phyloP scores from a whole-genome alignment of 92 coral and sea anemone genomes.

The Parazoanthus darwini region DNA sequence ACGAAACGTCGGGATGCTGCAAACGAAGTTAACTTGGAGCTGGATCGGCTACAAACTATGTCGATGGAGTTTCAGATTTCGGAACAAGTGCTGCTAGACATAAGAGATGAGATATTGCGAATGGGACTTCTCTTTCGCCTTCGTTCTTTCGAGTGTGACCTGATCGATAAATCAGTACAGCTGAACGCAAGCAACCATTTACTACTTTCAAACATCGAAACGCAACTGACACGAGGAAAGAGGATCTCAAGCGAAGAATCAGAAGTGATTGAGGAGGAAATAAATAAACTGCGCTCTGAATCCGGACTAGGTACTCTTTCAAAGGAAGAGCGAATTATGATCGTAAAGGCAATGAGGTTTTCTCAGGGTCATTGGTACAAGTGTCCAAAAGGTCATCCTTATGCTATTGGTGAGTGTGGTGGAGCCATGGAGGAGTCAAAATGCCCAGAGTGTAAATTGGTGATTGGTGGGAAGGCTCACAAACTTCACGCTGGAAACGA shows the following conservation, averaged over 20 bases:
- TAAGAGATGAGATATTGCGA: constrained; percentile 66
- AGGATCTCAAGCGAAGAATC: constrained; percentile 55
- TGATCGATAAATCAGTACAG: constrained; percentile 37
- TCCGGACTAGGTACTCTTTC: constrained; percentile 54
- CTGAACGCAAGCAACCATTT: not conserved
- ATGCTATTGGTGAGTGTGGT: constrained; percentile 79
- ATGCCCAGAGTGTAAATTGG: constrained; percentile 68
- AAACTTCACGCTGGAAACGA: constrained; percentile 58
- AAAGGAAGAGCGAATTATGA: constrained; percentile 63
- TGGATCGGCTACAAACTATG: not conserved
- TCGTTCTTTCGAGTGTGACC: constrained; percentile 63
- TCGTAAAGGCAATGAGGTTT: constrained; percentile 68
- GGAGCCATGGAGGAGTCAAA: constrained; percentile 61
- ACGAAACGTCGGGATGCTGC: not conserved
- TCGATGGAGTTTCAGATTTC: constrained; percentile 58
- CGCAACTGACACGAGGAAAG: constrained; percentile 35
- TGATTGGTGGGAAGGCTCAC: constrained; percentile 66
- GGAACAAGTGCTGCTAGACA: constrained; percentile 61
- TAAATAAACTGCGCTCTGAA: constrained; percentile 51
- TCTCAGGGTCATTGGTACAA: constrained; percentile 79
- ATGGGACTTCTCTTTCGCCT: constrained; percentile 50
- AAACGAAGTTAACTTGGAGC: not conserved
- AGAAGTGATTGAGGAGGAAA: constrained; percentile 38
- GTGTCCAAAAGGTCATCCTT: constrained; percentile 82
- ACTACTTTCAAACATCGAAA: not conserved